Percentiles rank a stretch among this genome's conserved stretches.
Evolutionary conservation across 2,113 vertebrate species (phyloP).

Genomic region (Struthio camelus): DNA sequence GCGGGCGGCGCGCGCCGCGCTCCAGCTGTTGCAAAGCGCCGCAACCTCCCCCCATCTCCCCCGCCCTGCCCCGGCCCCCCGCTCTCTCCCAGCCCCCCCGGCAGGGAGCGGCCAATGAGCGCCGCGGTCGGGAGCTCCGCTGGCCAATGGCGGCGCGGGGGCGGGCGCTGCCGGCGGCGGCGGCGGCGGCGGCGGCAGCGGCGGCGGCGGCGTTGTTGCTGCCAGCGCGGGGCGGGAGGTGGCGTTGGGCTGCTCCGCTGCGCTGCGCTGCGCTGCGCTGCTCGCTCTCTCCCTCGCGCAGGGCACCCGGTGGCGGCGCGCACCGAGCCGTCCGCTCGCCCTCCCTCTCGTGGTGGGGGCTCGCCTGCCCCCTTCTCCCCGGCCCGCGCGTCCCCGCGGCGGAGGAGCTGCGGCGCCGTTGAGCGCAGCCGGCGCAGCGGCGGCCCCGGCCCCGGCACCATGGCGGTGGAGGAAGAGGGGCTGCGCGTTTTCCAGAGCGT

Average conservation of each 20-base stretch:
- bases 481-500: constrained; percentile 96
- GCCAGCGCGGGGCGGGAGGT: background rate
- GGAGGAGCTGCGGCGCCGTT: background rate
- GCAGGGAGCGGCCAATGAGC: background rate
- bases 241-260: background rate
- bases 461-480: constrained; percentile 97
- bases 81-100: background rate
- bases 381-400: background rate
- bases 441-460: constrained; percentile 64
- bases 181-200: background rate
- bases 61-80: background rate
- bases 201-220: background rate
- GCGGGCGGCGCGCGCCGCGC: background rate
- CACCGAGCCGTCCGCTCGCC: background rate
- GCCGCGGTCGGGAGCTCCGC: no score
- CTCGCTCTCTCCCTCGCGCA: background rate
- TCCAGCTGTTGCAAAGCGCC: constrained; percentile 18
- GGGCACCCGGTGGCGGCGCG: background rate
- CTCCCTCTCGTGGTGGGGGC: background rate
- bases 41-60: background rate
- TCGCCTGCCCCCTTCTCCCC: background rate
- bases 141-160: constrained; percentile 10
- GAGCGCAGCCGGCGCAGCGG: background rate
- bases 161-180: background rate
- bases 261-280: background rate